Evolutionary conservation across 2,113 vertebrate species (phyloP).

Genomic region (Cisticola juncidis): DNA sequence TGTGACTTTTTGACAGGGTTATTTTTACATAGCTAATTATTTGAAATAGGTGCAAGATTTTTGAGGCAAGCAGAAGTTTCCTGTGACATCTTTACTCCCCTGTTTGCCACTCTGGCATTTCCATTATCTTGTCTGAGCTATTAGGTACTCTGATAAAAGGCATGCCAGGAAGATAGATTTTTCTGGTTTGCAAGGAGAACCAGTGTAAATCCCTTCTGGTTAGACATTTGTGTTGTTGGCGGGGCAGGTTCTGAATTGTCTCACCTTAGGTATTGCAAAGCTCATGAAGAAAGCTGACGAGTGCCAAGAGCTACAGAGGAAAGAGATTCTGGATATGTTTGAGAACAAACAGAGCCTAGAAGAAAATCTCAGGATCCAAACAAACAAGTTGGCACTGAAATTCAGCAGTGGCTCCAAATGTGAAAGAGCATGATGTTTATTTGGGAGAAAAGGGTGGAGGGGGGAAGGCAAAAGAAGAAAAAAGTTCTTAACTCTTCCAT

Average conservation of each 20-base stretch:
- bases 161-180: neutral
- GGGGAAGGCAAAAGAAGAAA: neutral
- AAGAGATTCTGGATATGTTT: neutral
- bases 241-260: neutral
- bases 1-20: neutral
- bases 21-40: neutral
- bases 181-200: neutral
- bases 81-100: neutral
- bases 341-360: neutral
- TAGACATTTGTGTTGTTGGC: neutral
- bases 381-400: neutral
- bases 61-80: neutral
- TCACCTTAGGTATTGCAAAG: neutral
- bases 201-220: neutral
- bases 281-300: neutral
- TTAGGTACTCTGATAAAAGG: neutral
- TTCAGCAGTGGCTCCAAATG: neutral
- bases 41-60: neutral
- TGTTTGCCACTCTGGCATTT: neutral
- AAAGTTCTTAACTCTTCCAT: neutral
- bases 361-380: neutral
- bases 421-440: neutral
- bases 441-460: rapidly evolving
- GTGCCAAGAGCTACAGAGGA: neutral
- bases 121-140: neutral